Evolutionary conservation across 1,140 invertebrate species (phyloP), one percentile per base, ranked within the genome.

Genomic region (Heliconius hermathena): DNA sequence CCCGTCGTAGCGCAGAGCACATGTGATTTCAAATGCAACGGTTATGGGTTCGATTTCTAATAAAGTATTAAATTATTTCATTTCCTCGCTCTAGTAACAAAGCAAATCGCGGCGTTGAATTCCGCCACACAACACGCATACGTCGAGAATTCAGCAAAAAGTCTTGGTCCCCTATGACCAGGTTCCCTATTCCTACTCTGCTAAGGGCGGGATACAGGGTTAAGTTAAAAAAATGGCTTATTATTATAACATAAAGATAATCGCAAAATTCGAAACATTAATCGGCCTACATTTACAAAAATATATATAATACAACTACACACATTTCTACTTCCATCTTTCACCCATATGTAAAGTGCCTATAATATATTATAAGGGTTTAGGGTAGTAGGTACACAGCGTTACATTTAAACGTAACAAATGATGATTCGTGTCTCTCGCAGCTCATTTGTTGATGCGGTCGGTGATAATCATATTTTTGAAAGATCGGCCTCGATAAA

Each of bases 381-480:
- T 54, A 54, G 20, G 52, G 52, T 36, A 36, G 52, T 20, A 54
- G n/a, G 54, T 60, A 60, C 54, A 60, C 54, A 60, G 52, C 33
- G 8, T 52, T 76, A 76, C 74, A 76, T 80, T 80, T 80, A 70
- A 60, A 80, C 71, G 70, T 76, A 80, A 86, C 82, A 86, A 84
- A 87, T 86, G 83, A 85, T 83, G 82, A 87, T 81, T 80, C 80
- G 71, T 71, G 79, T 79, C 81, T 78, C 80, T 73, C 78, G 84
- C 84, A 86, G 85, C 87, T 89, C 87, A 85, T 87, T 89, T 87
- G 85, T 80, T 82, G 85, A 86, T 86, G 86, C 82, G 85, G 84
- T 85, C 81, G 79, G 82, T 80, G 85, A 87, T 89, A 89, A 88
- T 89, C 88, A 88, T 89, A 88, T 89, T 89, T 89, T 87, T 88